Base-by-base conservation (phyloP, 2,113 vertebrate species). In the Dasyornis broadbenti region DNA sequence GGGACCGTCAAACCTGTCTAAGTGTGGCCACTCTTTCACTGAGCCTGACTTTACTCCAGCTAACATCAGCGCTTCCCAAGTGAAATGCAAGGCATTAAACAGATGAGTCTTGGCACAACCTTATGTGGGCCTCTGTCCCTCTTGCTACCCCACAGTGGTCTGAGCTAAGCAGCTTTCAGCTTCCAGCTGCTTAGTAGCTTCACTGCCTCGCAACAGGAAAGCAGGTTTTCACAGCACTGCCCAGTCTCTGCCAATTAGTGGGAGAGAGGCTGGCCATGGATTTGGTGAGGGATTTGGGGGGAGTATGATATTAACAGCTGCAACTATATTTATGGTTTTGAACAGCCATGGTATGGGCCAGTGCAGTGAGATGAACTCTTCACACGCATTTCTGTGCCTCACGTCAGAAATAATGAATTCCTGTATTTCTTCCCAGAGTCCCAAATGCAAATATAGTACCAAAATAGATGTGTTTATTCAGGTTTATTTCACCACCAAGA, bases 141-240 rank as follows among this genome's bases (percentile, higher is more conserved):
- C 65, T 76, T 76, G 65, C 40, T 86, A 81, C 69, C 49, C 22
- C 40, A 82, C 42, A 35, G 57, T 2, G 3, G 78, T 57, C 42
- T 2, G 6, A 85, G 60, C 52, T 95, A 96, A 94, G 81, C 83
- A 72, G 92, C 89, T 94, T 54, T n/a, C 39, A 96, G 60, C 73
- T 94, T 50, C 44, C 35, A 96, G 65, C 92, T 91, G 86, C 95
- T 95, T 88, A 93, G 64, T 70, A 86, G 56, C 80, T 89, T 82
- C 63, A 42, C 21, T 63, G 72, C 92, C 75, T 96, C 17, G 0
- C 79, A 83, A 63, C 75, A 80, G 42, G 75, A 73, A 76, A 90
- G 82, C 39, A 59, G 60, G 45, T 88, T 93, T 63, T 33, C 63
- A 65, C 26, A 91, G 87, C 59, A 61, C 37, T 59, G 73, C 70